These are phyloP conservation scores for Corynorhinus townsendii DNA, from an alignment of 2,113 vertebrate species.

Conservation along the genomic window DNA sequence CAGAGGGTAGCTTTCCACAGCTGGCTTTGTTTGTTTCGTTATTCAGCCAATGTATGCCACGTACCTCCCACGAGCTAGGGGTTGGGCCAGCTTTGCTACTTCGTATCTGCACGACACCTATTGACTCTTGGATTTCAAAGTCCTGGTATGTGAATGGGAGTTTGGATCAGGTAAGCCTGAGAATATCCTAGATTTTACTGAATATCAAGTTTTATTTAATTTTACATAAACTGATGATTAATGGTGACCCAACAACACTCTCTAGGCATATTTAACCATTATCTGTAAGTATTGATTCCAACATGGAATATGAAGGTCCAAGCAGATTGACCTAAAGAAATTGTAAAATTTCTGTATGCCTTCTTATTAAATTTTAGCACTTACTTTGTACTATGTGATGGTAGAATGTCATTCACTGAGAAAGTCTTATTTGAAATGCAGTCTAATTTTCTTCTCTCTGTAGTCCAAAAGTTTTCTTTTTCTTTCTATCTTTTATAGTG, in stretches of 20 bases:
- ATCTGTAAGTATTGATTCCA: neutral
- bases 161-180: neutral
- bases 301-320: neutral
- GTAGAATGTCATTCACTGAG: neutral
- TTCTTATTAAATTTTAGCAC: neutral
- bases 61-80: fast-evolving
- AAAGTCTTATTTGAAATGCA: neutral
- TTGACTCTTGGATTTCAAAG: neutral
- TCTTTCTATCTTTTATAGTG: neutral
- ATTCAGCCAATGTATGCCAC: fast-evolving
- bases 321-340: neutral
- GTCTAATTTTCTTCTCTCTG: neutral
- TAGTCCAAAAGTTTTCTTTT: neutral
- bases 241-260: neutral
- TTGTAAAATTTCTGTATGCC: neutral
- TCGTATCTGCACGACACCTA: neutral
- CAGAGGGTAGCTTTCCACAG: neutral
- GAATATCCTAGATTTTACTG: neutral
- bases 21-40: neutral
- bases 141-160: neutral
- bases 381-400: neutral
- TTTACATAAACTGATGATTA: neutral
- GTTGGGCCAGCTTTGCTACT: neutral
- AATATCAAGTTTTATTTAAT: neutral
- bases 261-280: neutral